Base-by-base conservation (phyloP, 1,140 invertebrate species). In the Calliopsis andreniformis region DNA sequence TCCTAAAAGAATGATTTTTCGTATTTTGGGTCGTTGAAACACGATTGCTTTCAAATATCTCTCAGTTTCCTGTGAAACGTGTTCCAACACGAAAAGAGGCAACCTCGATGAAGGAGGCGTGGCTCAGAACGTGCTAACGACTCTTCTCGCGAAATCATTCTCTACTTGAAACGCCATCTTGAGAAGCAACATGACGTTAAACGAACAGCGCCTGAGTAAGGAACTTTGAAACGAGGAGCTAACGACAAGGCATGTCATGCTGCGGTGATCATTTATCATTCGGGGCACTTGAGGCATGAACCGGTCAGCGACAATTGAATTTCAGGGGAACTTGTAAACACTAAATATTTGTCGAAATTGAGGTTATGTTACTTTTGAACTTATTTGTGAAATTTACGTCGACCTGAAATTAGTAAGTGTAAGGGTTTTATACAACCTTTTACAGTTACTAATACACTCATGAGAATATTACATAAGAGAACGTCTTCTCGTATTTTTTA, bases 1-100 rank as follows among this genome's bases (percentile, higher is more conserved):
- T 76, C 82, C 88, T 89, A 90, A 89, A 78, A 71, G 83, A 83
- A 79, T 80, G 87, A 90, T 90, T 87, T 87, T 86, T 88, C 85
- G 56, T 76, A n/a, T 78, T 64, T 71, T 55, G 61, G 68, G 71
- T 69, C 78, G 80, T 78, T 82, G 61, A 66, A 80, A 43, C 59
- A 71, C 78, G 64, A 76, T 68, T 61, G 59, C 58, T 79, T 73
- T 76, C 66, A 62, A 88, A 84, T 82, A 76, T 70, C 75, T 80
- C 82, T 62, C 28, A 25, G 25, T 20, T 64, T 35, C 70, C 78
- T 62, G 80, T 51, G 51, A 58, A 58, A 66, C 76, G 69, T 59
- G 76, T 79, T 67, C 35, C 61, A 59, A 83, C 77, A 68, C 70
- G 69, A 75, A 79, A 82, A 75, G 68, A 76, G 81, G 64, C 45